Evolutionary conservation across 53 echinoderm and acorn worm genomes (phyloP).

Genomic region (Antedon mediterranea): DNA sequence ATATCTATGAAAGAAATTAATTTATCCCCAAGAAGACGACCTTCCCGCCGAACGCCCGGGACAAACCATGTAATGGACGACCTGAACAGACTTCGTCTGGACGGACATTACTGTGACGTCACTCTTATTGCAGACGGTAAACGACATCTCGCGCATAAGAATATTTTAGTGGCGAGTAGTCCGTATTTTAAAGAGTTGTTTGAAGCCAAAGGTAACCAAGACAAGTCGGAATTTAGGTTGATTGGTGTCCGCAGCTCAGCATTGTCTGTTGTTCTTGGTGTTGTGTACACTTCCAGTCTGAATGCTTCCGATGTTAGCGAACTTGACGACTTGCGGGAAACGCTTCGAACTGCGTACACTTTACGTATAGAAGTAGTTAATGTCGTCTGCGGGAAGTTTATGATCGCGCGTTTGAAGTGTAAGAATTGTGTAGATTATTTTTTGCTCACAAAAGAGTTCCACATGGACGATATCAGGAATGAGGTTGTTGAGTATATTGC

Average conservation of each 20-base stretch:
- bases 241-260: not conserved
- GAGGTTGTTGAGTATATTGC: not conserved
- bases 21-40: not conserved
- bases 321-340: not conserved
- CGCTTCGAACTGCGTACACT: not conserved
- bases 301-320: not conserved
- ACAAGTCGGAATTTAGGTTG: not conserved
- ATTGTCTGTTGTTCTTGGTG: conserved; percentile 1
- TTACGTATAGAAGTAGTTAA: not conserved
- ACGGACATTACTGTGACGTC: conserved; percentile 16
- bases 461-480: not conserved
- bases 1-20: not conserved
- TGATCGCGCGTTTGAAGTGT: not conserved
- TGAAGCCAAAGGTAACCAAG: not conserved
- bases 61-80: not conserved
- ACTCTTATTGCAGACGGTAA: conserved; percentile 19
- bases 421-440: not conserved
- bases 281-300: conserved; percentile 8
- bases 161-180: conserved; percentile 26
- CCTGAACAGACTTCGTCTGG: not conserved
- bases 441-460: not conserved
- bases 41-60: not conserved
- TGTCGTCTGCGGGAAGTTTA: not conserved
- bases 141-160: conserved; percentile 15
- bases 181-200: conserved; percentile 31